Evolutionary conservation across 2,113 vertebrate genomes (phyloP), one percentile per base, ranked within the genome.

Genomic region (Halichoeres trimaculatus): DNA sequence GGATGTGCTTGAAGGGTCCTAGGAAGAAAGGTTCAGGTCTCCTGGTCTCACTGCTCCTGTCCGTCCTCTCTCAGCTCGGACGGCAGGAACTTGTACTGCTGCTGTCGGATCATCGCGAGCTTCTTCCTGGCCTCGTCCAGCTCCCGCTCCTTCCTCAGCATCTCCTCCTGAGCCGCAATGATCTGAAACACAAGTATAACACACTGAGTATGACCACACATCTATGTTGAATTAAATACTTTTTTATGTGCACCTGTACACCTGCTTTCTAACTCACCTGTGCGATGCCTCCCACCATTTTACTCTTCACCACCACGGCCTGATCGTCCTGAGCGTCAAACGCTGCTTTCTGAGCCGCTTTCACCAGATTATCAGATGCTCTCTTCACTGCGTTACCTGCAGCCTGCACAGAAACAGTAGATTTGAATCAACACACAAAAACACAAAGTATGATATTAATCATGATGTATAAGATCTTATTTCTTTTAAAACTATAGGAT

Each of bases 21-120:
- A 6, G 30, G 30, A 30, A 30, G 30, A 30, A 30, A 30, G 30
- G 30, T 30, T 40, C 38, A 40, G 9, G 38, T 40, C 38, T 40
- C 38, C 9, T 11, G 16, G 43, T 45, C 14, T 63, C 60, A 63
- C 86, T 94, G 92, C 8, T 95, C 93, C 57, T 94, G 90, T 23
- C 91, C 87, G 69, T 98, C 97, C 0, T 99, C 96, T 78, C 95
- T 92, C 85, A 99, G 95, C 94, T 99, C 98, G 0, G 96, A 94
- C 5, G 98, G 98, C 36, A 99, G 94, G 91, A 99, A 99, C 91
- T 98, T 99, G 90, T 99, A 98, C 93, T 99, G 98, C 79, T 99
- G 98, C 93, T 99, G 96, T 56, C 98, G 88, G 90, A 99, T 99
- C 92, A 94, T 96, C 1, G 97, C 97, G 84, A 99, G 93, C 93